Percentiles rank a stretch among this genome's conserved stretches.
Evolutionary conservation across 2,113 vertebrate genomes (phyloP).

Genomic region (Sturnus vulgaris): DNA sequence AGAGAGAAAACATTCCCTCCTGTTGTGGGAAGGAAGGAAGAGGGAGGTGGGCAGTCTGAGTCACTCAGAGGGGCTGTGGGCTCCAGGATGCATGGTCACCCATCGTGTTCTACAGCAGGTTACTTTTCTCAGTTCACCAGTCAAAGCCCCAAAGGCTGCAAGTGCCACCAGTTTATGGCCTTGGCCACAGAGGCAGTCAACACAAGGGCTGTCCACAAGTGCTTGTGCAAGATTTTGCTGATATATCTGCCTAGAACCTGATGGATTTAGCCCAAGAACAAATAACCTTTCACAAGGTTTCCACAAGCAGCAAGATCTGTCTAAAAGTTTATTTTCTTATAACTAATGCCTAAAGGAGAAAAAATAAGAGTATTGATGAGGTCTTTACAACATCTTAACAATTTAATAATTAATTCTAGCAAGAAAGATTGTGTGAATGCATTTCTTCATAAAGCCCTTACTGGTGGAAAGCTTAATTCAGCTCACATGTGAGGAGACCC

Average conservation of each 20-base stretch:
- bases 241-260: background rate
- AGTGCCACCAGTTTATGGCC: background rate
- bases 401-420: background rate
- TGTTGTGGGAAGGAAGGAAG: background rate
- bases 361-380: background rate
- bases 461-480: background rate
- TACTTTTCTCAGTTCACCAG: background rate
- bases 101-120: background rate
- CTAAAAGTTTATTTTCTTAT: background rate
- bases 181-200: accelerated
- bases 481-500: background rate
- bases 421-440: background rate
- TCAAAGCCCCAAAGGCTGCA: background rate
- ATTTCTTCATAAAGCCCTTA: background rate
- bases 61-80: accelerated
- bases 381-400: background rate
- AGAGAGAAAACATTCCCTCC: background rate
- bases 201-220: background rate
- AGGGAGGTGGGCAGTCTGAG: background rate
- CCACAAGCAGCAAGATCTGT: background rate
- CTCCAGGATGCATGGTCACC: background rate
- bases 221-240: background rate
- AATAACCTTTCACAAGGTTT: background rate
- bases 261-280: background rate
- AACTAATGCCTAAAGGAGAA: background rate